Base-by-base conservation (phyloP, 53 echinoderm and acorn worm genomes). In the Antedon mediterranea region DNA sequence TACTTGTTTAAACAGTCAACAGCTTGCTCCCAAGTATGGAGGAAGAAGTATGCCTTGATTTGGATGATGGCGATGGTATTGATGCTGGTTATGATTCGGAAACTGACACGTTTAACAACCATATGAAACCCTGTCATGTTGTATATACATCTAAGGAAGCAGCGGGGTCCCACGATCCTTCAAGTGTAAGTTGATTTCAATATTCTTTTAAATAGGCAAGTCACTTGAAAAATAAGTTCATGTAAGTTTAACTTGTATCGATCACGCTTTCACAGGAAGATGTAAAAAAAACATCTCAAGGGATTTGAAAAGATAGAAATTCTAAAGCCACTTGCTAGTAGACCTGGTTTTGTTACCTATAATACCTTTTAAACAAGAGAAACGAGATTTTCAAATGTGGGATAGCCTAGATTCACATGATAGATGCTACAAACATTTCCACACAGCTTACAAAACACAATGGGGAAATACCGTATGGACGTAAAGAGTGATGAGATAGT, bases 401-500 rank as follows among this genome's bases (percentile, higher is more conserved):
- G 44, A 70, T 4, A 30, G 34, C 33, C 82, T 86, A 0, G 74
- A 86, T 0, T 72, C 43, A 14, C 82, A 86, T 43, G 86, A 81
- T 44, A 81, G 78, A 32, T 74, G 34, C 28, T 44, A 70, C 30
- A 28, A 81, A 31, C 43, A 71, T 18, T 79, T 75, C 34, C 71
- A 75, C 43, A 76, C 78, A 18, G 33, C 75, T 7, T 82, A 83
- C 75, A 75, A 77, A 33, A 29, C 79, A 15, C 79, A 78, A 32
- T 84, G 88, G 81, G 82, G 82, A 32, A 84, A 81, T 74, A 76
- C 81, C 34, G 31, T 81, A 81, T 78, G 84, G 2, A 87, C 84
- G n/a, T n/a, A 0, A 78, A 88, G 43, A 71, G 88, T 30, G 88
- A 88, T 32, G 43, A 13, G 7, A n/a, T 73, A 30, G 70, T 73